Evolutionary conservation across 1,140 invertebrate genomes (phyloP).

Genomic region (Adelges cooleyi): DNA sequence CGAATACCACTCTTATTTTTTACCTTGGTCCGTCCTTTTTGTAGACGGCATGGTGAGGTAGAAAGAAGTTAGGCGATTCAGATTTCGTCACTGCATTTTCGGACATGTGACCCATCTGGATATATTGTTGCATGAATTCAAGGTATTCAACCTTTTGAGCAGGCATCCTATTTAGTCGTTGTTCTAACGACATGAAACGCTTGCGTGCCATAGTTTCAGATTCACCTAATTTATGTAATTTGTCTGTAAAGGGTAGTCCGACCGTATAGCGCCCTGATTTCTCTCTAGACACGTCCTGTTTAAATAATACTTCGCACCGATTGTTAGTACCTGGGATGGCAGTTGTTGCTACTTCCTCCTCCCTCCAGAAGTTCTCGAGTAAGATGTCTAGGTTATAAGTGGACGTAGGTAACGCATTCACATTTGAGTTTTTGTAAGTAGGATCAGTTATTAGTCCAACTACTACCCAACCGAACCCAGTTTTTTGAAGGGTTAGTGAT

Average conservation of each 20-base stretch:
- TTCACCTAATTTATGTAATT: neutral
- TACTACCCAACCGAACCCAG: neutral
- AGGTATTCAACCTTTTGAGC: neutral
- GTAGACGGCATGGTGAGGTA: slow-evolving; percentile 30
- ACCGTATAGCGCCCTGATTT: neutral
- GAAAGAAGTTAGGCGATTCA: neutral
- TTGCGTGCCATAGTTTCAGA: neutral
- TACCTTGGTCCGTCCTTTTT: neutral
- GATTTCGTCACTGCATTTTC: slow-evolving; percentile 7
- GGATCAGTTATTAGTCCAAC: neutral
- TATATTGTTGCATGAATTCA: slow-evolving; percentile 37
- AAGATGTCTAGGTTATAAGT: neutral
- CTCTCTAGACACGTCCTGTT: neutral
- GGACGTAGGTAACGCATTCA: neutral
- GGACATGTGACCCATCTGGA: slow-evolving; percentile 35
- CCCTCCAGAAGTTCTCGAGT: neutral
- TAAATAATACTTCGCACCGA: neutral
- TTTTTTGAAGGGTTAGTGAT: neutral
- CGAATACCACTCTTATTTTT: slow-evolving; percentile 37
- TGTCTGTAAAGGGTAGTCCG: neutral
- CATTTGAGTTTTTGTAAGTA: neutral
- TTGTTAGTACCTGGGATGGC: neutral
- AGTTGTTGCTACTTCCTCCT: neutral
- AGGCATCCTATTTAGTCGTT: neutral
- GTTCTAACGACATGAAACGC: neutral